Evolutionary conservation across 2,888 invertebrate species (phyloP), one percentile per base, ranked within the genome.

Genomic region (Metacarcinus magister): DNA sequence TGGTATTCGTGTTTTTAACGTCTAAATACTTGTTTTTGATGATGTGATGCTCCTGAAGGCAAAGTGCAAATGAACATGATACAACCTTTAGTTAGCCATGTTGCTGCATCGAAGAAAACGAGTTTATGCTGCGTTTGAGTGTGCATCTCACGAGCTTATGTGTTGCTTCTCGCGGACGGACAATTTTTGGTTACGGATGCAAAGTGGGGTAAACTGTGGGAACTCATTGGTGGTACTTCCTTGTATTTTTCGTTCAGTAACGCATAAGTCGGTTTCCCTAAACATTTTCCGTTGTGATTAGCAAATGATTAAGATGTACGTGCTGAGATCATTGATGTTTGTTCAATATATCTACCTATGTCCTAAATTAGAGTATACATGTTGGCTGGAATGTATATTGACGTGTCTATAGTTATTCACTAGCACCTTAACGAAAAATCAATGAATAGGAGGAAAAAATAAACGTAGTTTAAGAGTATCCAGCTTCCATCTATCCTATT

Each of bases 141-240:
- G 87, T 32, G 87, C 87, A 87, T 39, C 87, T 32, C 87, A 87
- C 13, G 39, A 16, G 39, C 39, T 87, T 87, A 87, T 87, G 87
- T 32, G 87, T 87, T 87, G 39, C 87, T 87, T 87, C 39, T 87
- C 87, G 19, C 32, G 87, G 87, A 87, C 87, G 87, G 87, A 87
- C 87, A 87, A 39, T 87, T 87, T 87, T 87, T 87, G 87, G 87
- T 87, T 87, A 87, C 87, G 87, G 87, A 87, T 87, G 39, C 87
- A 87, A 39, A 87, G 32, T 87, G 87, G 87, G 87, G 87, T 87
- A 87, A 87, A 87, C 87, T 87, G 32, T 39, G 39, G 32, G 87
- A 87, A 87, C 39, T 87, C 13, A 87, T 32, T 87, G 23, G 19
- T 87, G 13, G 39, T 87, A n/a, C 39, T 87, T 10, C 39, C 39